phyloP scores from a whole-genome alignment of 2,888 invertebrate species.

The Drosophila melanocephala region DNA sequence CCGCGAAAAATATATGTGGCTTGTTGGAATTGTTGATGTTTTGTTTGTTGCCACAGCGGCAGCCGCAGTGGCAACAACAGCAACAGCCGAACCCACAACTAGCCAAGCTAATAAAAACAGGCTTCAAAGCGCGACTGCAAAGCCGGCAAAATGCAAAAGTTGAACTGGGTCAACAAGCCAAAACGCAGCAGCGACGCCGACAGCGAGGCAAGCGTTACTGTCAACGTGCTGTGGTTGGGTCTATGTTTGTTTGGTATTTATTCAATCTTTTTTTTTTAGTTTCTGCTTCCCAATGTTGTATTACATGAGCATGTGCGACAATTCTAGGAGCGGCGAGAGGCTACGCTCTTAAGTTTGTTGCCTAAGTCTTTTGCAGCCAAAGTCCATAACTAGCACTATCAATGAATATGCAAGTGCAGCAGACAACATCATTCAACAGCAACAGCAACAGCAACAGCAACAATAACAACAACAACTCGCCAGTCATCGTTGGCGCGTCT shows the following conservation, averaged over 20 bases:
- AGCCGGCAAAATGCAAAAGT: slow-evolving; percentile 84
- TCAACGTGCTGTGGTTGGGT: slow-evolving; percentile 35
- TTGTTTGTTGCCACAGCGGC: slow-evolving; percentile 39
- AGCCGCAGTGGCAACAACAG: slow-evolving; percentile 8
- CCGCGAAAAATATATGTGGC: slow-evolving; percentile 69
- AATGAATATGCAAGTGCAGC: slow-evolving; percentile 51
- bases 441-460: slow-evolving; percentile 4
- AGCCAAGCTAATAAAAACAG: slow-evolving; percentile 80
- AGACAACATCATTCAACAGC: slow-evolving; percentile 16
- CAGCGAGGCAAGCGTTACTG: slow-evolving; percentile 37
- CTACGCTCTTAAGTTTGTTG: slow-evolving; percentile 62
- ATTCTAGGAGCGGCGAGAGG: slow-evolving; percentile 22
- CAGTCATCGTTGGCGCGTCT: slow-evolving; percentile 30
- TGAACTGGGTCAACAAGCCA: slow-evolving; percentile 85
- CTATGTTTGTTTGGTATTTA: neutral
- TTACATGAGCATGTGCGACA: slow-evolving; percentile 20
- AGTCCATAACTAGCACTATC: slow-evolving; percentile 43
- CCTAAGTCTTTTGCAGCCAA: slow-evolving; percentile 67
- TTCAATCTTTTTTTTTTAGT: slow-evolving; percentile 2
- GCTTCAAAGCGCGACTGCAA: slow-evolving; percentile 56
- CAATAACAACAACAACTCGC: slow-evolving; percentile 5
- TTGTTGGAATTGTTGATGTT: slow-evolving; percentile 28
- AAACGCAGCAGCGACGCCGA: slow-evolving; percentile 59
- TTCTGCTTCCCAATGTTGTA: slow-evolving; percentile 16
- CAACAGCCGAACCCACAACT: slow-evolving; percentile 61